Percentiles rank a stretch among this genome's conserved stretches.
Conservation (phyloP, 2,113 vertebrate genomes). For the Lynx canadensis region DNA sequence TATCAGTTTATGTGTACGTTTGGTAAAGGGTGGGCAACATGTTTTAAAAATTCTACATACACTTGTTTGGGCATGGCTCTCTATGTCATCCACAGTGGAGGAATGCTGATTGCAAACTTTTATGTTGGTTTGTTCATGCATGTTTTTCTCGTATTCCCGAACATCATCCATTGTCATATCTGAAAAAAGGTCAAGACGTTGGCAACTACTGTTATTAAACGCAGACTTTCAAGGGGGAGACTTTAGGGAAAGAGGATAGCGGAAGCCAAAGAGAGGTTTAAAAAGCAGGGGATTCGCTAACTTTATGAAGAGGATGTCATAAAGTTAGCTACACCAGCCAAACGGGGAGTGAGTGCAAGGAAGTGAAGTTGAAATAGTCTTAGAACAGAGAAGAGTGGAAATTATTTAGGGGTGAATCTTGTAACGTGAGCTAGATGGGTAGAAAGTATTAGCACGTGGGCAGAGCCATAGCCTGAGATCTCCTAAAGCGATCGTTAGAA, state of each 20-base stretch:
- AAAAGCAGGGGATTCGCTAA: constrained; percentile 83
- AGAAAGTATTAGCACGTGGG: constrained; percentile 74
- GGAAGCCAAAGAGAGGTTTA: constrained; percentile 81
- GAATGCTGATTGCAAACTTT: constrained; percentile 98
- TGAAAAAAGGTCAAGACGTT: constrained; percentile 94
- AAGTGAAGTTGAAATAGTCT: constrained; percentile 80
- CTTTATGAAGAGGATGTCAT: constrained; percentile 86
- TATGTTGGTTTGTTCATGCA: constrained; percentile 99
- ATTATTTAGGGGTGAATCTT: constrained; percentile 71
- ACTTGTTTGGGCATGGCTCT: constrained; percentile 95
- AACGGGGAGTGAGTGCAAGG: constrained; percentile 77
- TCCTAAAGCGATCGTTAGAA: constrained; percentile 87
- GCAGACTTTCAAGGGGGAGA: constrained; percentile 79
- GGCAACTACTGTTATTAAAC: constrained; percentile 86
- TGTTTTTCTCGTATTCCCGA: constrained; percentile 98
- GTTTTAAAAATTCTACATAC: constrained; percentile 92
- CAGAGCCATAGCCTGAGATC: constrained; percentile 80
- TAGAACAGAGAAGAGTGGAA: constrained; percentile 85
- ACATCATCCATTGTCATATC: constrained; percentile 99
- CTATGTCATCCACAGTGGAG: constrained; percentile 96
- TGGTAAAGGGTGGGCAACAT: constrained; percentile 79
- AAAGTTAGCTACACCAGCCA: constrained; percentile 87
- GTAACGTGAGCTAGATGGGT: constrained; percentile 68
- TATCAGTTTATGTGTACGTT: constrained; percentile 8
- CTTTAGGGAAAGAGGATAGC: constrained; percentile 77